These are phyloP conservation scores for Ciconia boyciana DNA, from an alignment of 2,113 vertebrate genomes.

Conservation along the genomic window DNA sequence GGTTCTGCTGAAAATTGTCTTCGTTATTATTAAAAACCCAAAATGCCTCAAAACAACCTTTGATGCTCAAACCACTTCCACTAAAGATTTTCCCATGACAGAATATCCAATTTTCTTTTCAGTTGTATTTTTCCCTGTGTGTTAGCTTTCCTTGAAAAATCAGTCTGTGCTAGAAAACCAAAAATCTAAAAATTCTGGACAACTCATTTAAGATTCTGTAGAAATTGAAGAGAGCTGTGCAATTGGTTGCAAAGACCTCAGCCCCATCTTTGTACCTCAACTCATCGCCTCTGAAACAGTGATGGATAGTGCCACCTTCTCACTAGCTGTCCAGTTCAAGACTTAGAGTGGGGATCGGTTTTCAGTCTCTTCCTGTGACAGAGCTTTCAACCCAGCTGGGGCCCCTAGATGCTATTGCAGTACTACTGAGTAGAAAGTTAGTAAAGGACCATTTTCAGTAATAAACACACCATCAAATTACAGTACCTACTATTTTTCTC, in stretches of 20 bases:
- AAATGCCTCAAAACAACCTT: background rate
- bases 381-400: background rate
- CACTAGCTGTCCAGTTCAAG: background rate
- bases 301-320: background rate
- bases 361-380: background rate
- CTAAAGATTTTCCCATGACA: background rate
- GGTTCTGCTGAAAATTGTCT: background rate
- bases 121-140: background rate
- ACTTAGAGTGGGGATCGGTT: fast-evolving
- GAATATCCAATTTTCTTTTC: background rate
- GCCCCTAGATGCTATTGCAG: background rate
- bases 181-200: background rate
- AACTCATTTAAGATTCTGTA: background rate
- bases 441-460: background rate
- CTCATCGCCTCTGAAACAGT: background rate
- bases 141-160: background rate
- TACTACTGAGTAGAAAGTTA: background rate
- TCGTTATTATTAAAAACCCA: background rate
- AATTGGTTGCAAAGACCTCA: background rate
- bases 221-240: background rate
- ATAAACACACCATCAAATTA: background rate
- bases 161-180: background rate
- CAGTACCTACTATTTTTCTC: background rate
- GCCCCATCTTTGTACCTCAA: background rate
- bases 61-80: background rate